These are phyloP conservation scores for Tretioscincus oriximinensis DNA, from an alignment of 2,113 vertebrate species.

Conservation along the genomic window DNA sequence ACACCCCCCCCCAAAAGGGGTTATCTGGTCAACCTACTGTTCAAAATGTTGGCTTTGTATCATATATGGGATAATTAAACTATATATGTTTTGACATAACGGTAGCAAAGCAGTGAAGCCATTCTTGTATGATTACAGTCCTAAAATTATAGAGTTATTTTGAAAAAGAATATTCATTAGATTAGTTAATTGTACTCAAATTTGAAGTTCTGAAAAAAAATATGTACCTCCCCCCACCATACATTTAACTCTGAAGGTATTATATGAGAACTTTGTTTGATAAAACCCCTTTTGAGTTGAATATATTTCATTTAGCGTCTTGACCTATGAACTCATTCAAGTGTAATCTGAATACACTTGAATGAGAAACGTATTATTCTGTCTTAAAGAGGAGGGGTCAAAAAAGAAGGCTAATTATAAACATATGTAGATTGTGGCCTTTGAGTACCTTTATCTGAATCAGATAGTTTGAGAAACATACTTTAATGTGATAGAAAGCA, in stretches of 20 bases:
- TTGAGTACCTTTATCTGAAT: constrained; percentile 59
- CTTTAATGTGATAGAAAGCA: constrained; percentile 65
- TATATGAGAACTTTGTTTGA: constrained; percentile 47
- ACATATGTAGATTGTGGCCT: constrained; percentile 55
- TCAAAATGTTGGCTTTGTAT: too few species aligned
- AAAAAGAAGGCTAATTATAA: constrained; percentile 61
- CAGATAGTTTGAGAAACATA: constrained; percentile 59
- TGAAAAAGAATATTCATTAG: neutral
- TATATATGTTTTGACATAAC: neutral
- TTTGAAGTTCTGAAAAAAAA: neutral
- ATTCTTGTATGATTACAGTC: neutral
- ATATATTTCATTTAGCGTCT: constrained; percentile 69
- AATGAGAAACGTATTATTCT: too few species aligned
- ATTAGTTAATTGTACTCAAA: neutral
- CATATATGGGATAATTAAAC: neutral
- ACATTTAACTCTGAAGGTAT: constrained; percentile 44
- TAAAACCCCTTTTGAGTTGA: constrained; percentile 59
- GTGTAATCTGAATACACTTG: too few species aligned
- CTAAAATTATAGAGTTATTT: neutral
- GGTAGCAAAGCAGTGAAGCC: neutral
- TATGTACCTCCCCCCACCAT: too few species aligned
- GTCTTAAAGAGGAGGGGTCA: constrained; percentile 40
- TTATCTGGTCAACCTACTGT: too few species aligned
- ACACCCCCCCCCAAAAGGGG: too few species aligned
- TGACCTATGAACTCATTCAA: constrained; percentile 55